phyloP scores from a whole-genome alignment of 2,888 invertebrate species.

The Pterostichus niger region DNA sequence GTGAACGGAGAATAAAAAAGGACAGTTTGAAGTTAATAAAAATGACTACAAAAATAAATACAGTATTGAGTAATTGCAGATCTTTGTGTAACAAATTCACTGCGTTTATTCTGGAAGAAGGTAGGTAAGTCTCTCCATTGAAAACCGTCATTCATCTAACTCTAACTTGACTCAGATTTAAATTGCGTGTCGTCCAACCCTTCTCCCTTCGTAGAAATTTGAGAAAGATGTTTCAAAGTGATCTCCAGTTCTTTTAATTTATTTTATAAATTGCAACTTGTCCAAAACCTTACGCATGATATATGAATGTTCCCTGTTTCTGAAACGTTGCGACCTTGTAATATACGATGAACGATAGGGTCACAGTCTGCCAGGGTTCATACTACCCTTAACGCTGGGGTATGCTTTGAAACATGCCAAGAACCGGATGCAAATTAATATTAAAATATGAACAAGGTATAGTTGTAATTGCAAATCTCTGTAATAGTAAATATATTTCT shows the following conservation, averaged over 20 bases:
- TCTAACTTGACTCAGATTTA: conserved; percentile 13
- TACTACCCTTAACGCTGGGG: too few relatives aligned
- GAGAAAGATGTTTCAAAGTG: conserved; percentile 39
- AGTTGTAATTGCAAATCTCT: too few relatives aligned
- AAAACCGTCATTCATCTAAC: neutral
- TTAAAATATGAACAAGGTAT: too few relatives aligned
- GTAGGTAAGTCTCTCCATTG: neutral
- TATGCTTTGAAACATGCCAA: too few relatives aligned
- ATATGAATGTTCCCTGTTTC: conserved; percentile 32
- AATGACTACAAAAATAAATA: too few relatives aligned
- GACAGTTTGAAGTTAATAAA: too few relatives aligned
- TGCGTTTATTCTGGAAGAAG: too few relatives aligned
- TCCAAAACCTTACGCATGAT: conserved; percentile 33
- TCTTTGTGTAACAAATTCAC: neutral
- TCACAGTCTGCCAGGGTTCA: neutral
- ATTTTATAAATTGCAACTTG: conserved; percentile 48
- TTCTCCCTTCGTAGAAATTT: neutral
- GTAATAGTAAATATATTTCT: too few relatives aligned
- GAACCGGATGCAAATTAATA: too few relatives aligned
- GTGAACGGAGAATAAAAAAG: too few relatives aligned
- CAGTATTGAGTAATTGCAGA: too few relatives aligned
- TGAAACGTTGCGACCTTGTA: neutral
- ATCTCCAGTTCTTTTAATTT: conserved; percentile 38
- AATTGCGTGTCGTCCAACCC: neutral
- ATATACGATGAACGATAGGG: neutral